These are phyloP conservation scores for Tetrax tetrax DNA, from an alignment of 2,113 vertebrate genomes.

Conservation along the genomic window DNA sequence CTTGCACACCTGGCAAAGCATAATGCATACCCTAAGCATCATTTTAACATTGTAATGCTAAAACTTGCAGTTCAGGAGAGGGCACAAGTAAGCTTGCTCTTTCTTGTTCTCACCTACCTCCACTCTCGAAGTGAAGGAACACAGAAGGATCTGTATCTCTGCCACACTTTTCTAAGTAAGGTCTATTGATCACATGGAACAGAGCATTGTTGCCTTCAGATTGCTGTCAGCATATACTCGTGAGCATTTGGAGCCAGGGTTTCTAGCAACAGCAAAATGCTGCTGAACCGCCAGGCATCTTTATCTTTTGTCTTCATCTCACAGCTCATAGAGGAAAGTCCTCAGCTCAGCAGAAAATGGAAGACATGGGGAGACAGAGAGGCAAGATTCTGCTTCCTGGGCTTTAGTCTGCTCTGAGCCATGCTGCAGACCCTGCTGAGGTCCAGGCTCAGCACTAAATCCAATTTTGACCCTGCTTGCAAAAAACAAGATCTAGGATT, in stretches of 20 bases:
- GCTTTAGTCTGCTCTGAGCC: not conserved
- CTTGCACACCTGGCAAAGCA: not conserved
- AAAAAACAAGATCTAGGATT: not conserved
- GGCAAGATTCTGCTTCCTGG: not conserved
- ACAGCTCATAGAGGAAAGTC: not conserved
- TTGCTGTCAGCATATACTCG: not conserved
- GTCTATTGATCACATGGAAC: not conserved
- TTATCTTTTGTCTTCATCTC: not conserved
- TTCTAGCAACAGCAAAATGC: not conserved
- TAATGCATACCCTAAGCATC: not conserved
- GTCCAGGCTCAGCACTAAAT: not conserved
- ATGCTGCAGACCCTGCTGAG: not conserved
- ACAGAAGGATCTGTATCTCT: not conserved
- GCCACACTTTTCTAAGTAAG: not conserved
- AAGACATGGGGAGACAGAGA: not conserved
- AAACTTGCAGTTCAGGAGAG: not conserved
- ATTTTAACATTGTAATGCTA: not conserved
- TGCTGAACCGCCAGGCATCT: not conserved
- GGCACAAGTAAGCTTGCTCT: not conserved
- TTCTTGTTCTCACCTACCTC: not conserved
- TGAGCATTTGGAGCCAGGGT: not conserved
- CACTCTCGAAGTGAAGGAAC: not conserved
- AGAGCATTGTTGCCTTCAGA: not conserved
- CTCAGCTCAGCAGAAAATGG: not conserved
- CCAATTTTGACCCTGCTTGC: not conserved